Percentiles rank a stretch among this genome's conserved stretches.
These are phyloP conservation scores for Stomatorhinus ivindoensis DNA, from an alignment of 2,113 vertebrate species.

Conservation along the genomic window DNA sequence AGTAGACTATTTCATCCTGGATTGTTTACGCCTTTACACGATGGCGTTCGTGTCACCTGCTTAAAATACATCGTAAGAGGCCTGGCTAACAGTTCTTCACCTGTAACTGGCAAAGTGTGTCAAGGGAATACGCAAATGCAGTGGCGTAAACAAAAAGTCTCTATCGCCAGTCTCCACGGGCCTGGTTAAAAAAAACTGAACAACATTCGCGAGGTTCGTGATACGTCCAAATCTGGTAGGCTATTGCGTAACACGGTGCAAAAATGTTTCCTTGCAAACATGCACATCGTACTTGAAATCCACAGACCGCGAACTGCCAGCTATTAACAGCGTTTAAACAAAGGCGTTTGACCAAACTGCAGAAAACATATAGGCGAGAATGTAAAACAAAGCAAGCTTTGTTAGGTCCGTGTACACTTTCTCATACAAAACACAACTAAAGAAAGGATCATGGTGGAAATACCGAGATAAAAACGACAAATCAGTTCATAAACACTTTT, in stretches of 20 bases:
- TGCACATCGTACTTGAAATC: neutral
- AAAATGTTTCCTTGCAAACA: neutral
- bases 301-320: neutral
- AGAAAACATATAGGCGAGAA: neutral
- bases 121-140: neutral
- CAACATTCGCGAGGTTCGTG: neutral
- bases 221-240: neutral
- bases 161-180: neutral
- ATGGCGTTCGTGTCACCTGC: neutral
- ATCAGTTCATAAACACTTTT: conserved; percentile 39
- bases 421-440: neutral
- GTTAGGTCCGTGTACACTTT: conserved; percentile 1
- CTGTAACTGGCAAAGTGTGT: neutral
- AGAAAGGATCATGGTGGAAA: conserved; percentile 14
- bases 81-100: neutral
- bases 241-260: neutral
- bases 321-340: neutral
- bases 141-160: neutral
- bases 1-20: neutral
- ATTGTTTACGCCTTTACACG: neutral
- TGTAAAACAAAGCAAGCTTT: neutral
- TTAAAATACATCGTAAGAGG: neutral
- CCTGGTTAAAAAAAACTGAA: neutral
- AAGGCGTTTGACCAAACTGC: neutral
- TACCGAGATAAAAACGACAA: conserved; percentile 23